phyloP scores from a whole-genome alignment of 2,888 invertebrate species.

The Drosophila ochracea region DNA sequence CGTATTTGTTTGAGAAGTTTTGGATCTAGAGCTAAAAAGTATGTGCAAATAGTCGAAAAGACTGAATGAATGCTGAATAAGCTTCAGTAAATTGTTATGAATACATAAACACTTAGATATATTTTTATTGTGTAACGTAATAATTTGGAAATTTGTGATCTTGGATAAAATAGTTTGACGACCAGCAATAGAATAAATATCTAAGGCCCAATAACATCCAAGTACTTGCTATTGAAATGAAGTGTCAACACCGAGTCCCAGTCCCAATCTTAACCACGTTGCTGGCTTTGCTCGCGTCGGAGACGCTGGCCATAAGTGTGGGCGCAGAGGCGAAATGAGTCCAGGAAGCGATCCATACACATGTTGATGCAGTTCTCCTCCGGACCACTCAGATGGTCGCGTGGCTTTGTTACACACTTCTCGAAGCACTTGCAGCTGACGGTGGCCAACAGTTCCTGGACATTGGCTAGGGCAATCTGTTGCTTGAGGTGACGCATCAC shows the following conservation, averaged over 20 bases:
- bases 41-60: neutral
- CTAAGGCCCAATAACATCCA: neutral
- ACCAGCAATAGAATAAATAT: neutral
- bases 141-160: neutral
- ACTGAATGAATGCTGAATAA: neutral
- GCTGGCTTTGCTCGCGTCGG: conserved; percentile 88
- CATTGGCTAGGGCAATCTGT: conserved; percentile 95
- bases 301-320: conserved; percentile 94
- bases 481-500: conserved; percentile 97
- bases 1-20: neutral
- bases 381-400: conserved; percentile 24
- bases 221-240: neutral
- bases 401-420: conserved; percentile 46
- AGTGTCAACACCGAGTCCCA: neutral
- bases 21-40: neutral
- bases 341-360: conserved; percentile 99
- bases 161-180: neutral
- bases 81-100: neutral
- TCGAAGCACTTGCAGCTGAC: conserved; percentile 54
- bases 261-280: conserved; percentile 7
- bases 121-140: neutral
- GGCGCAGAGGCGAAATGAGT: conserved; percentile 97
- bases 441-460: conserved; percentile 92
- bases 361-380: conserved; percentile 91
- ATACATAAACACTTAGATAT: neutral